Evolutionary conservation across 2,888 invertebrate genomes (phyloP).

Genomic region (Cerastis leucographa): DNA sequence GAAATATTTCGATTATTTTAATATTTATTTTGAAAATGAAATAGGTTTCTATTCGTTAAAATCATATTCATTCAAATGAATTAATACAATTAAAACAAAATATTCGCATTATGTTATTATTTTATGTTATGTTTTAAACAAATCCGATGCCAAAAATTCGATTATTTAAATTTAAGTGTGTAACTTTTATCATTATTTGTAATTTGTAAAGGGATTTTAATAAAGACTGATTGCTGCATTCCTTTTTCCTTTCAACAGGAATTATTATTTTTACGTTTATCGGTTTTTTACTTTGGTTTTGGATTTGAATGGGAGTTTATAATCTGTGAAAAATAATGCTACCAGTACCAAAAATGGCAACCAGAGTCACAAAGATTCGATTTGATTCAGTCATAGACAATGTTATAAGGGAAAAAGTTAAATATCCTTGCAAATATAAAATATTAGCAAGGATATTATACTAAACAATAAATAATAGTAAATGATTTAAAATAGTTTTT

Average conservation of each 20-base stretch:
- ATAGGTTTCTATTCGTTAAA: background rate
- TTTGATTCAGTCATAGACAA: background rate
- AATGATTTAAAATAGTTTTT: background rate
- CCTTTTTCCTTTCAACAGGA: background rate
- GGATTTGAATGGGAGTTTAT: background rate
- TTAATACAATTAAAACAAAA: background rate
- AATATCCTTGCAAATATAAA: background rate
- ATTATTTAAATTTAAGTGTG: background rate
- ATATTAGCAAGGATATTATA: too few species aligned
- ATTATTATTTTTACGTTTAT: background rate
- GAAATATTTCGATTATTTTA: slow-evolving; percentile 46
- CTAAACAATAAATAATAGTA: too few species aligned
- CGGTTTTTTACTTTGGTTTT: slow-evolving; percentile 24
- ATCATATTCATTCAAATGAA: background rate
- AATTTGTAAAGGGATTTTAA: background rate
- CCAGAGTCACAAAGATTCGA: background rate
- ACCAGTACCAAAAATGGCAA: slow-evolving; percentile 8
- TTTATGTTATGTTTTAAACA: background rate
- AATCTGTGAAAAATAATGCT: slow-evolving; percentile 16
- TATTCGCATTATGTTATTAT: background rate
- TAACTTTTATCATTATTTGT: background rate
- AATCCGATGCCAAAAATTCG: background rate
- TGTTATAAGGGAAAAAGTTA: background rate
- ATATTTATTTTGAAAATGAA: slow-evolving; percentile 16
- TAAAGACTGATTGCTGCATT: background rate